Evolutionary conservation across 2,797 vertebrate species (phyloP), one percentile per base, ranked within the genome.

Genomic region (Pangasius mekongensis): DNA sequence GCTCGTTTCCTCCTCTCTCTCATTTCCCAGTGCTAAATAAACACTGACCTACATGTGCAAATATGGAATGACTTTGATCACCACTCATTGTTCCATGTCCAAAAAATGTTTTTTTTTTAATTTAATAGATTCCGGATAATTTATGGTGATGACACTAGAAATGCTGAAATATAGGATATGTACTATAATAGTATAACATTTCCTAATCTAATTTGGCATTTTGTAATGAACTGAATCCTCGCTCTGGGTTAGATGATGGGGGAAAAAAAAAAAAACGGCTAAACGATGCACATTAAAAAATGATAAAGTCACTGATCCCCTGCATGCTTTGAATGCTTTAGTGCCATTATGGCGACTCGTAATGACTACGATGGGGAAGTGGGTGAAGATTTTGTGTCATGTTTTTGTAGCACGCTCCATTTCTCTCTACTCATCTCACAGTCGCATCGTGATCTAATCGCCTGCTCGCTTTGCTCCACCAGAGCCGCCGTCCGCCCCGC

Each of bases 401-500:
- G 77, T 80, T 58, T 80, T 80, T 56, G 5, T 5, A 39, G 22
- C 56, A 62, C 3, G 56, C 9, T 82, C 0, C 58, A 58, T 64
- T 83, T 64, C 11, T 27, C 27, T 62, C 33, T 49, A 24, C 8
- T 47, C 47, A 9, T 47, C 67, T 39, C 14, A 36, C 30, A 3
- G 3, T 39, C 36, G 4, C 18, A 3, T 1, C 7, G 3, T 64
- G 27, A n/a, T 64, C 36, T 64, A 64, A 83, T 30, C 20, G 1
- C 24, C 24, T 83, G 81, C 39, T 47, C 36, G 3, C 47, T 90
- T 49, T 90, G 71, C 88, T 66, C 62, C 89, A 90, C 58, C 86
- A 99, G 98, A 98, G 62, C 98, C 98, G 11, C 98, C 98, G 0
- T 98, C 98, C 36, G 96, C 98, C 88, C 98, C 98, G 0, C 97